Percentiles rank a stretch among this genome's conserved stretches.
Evolutionary conservation across 2,113 vertebrate species (phyloP).

Genomic region (Nycticebus coucang): DNA sequence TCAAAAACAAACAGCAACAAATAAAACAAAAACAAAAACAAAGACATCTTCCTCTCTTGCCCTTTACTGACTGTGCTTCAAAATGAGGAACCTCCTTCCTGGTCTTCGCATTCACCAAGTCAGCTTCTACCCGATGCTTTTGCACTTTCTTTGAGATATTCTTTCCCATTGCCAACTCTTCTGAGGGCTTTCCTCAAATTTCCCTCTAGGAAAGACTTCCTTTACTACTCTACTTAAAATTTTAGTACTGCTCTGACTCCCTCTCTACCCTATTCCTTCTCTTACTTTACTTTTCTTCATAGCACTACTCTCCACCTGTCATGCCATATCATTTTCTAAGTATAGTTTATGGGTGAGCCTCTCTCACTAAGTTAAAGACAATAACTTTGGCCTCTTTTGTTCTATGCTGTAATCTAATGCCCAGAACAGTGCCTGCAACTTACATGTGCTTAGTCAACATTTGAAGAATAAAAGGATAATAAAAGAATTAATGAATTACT

Average conservation of each 20-base stretch:
- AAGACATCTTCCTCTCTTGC: background rate
- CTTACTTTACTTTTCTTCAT: background rate
- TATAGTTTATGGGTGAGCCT: background rate
- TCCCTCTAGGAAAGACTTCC: background rate
- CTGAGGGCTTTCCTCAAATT: background rate
- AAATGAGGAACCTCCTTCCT: background rate
- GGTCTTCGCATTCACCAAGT: background rate
- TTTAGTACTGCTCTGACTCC: too few relatives aligned
- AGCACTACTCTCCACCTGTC: background rate
- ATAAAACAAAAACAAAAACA: too few relatives aligned
- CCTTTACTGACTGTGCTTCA: background rate
- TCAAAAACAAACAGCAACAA: too few relatives aligned
- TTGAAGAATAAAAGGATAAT: background rate
- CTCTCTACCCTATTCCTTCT: accelerated
- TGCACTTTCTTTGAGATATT: background rate
- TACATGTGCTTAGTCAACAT: background rate
- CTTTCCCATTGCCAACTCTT: background rate
- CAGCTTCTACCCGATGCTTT: background rate
- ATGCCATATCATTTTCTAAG: background rate
- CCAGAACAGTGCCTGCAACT: background rate
- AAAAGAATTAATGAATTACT: background rate
- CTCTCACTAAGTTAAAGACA: background rate
- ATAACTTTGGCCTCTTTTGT: background rate
- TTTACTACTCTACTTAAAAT: background rate
- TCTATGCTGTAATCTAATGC: background rate